Conservation (phyloP, 2,113 vertebrate species). For the Sialia sialis region DNA sequence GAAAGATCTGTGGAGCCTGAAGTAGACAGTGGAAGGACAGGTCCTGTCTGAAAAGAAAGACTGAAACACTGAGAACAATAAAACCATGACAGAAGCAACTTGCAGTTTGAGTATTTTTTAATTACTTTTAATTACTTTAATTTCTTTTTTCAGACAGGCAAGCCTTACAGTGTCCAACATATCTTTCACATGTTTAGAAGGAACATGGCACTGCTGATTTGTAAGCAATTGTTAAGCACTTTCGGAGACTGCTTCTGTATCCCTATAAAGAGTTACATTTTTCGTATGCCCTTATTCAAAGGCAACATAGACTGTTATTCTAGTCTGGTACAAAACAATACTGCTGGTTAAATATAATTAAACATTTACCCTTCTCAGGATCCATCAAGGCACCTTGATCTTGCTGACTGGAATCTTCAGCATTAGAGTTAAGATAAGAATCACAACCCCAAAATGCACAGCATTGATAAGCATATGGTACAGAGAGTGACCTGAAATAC, state of each 20-base stretch:
- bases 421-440: constrained; percentile 70
- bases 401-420: constrained; percentile 75
- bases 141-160: not conserved
- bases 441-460: constrained; percentile 93
- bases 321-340: not conserved
- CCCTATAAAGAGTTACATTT: not conserved
- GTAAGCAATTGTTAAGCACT: not conserved
- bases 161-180: not conserved
- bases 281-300: not conserved
- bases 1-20: not conserved
- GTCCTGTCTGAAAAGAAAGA: not conserved
- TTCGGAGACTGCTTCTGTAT: not conserved
- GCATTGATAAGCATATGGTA: constrained; percentile 97
- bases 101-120: not conserved
- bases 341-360: not conserved
- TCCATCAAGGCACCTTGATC: constrained; percentile 60
- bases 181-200: not conserved
- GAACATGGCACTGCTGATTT: not conserved
- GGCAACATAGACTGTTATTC: not conserved
- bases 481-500: constrained; percentile 85
- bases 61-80: not conserved
- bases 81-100: not conserved
- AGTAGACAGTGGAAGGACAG: not conserved
- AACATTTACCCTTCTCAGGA: constrained; percentile 67
- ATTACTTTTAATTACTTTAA: accelerated